Evolutionary conservation across 2,888 invertebrate species (phyloP), one percentile per base, ranked within the genome.

Genomic region (Dynastes maya): DNA sequence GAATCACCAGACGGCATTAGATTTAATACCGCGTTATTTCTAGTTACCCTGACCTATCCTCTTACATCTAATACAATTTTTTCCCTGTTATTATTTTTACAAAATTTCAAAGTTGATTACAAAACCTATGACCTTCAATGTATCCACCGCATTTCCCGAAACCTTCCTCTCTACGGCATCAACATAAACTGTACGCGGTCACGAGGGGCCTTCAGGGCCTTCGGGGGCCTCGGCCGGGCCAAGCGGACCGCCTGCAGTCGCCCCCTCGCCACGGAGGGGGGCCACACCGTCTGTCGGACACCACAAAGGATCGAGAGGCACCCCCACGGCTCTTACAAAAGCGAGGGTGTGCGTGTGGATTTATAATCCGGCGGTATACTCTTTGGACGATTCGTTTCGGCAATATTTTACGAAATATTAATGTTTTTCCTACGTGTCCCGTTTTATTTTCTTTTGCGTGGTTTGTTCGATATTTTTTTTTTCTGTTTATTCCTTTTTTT

Each of bases 261-360:
- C 29, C 80, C 71, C 71, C 70, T 51, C 55, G 37, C 8, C 22
- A 67, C 81, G 78, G 75, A 76, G 82, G 82, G 79, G 80, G 81
- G 77, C 81, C 82, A 80, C 82, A 82, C 80, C 79, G 80, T 82
- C 78, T 78, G 81, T 80, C 81, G 83, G 81, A 79, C 68, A 68
- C 79, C 80, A 81, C 82, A 81, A 82, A 81, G 81, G 80, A 78
- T 80, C 82, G 78, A 78, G 79, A 75, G 61, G 80, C 80, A 80
- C 79, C 79, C 80, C 80, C 78, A 79, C 78, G 79, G 81, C 27
- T 79, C 81, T 70, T 79, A 82, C 82, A 81, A 80, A 82, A 80
- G 80, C 81, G 82, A 82, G 82, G 82, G 82, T 82, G 82, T 81
- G 80, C 81, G 81, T 82, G 80, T 82, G 81, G 82, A 82, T 82